phyloP scores from a whole-genome alignment of 2,797 vertebrate species.

The Gallirallus australis region DNA sequence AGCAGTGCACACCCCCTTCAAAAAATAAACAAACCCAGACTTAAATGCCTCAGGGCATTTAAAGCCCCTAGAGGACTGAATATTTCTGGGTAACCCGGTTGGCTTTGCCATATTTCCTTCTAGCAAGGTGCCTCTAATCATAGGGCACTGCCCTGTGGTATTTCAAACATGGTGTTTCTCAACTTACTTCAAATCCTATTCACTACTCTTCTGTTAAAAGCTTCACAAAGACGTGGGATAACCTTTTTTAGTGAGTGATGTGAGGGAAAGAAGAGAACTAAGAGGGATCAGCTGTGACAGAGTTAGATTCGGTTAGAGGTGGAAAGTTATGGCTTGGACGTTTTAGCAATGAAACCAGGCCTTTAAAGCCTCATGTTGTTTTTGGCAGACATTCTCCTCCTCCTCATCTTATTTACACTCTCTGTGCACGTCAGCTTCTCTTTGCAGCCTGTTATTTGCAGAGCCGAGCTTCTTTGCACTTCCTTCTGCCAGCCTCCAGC shows the following conservation, averaged over 20 bases:
- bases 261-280: conserved; percentile 24
- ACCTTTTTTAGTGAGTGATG: conserved; percentile 17
- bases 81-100: neutral
- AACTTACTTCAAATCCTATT: neutral
- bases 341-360: conserved; percentile 48
- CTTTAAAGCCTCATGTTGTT: conserved; percentile 60
- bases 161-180: neutral
- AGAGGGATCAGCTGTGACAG: conserved; percentile 28
- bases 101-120: neutral
- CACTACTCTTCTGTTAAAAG: neutral
- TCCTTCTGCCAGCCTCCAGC: conserved; percentile 70
- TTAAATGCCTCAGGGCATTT: neutral
- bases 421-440: conserved; percentile 55
- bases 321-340: conserved; percentile 36
- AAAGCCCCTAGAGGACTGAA: neutral
- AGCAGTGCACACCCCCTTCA: neutral
- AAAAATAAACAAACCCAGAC: neutral
- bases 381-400: conserved; percentile 58
- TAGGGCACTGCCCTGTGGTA: rapidly evolving
- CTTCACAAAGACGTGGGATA: conserved; percentile 13
- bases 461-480: conserved; percentile 68
- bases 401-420: conserved; percentile 69
- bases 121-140: neutral
- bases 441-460: conserved; percentile 64
- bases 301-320: conserved; percentile 21